Conservation (phyloP, 2,797 vertebrate species). For the Perodicticus potto region DNA sequence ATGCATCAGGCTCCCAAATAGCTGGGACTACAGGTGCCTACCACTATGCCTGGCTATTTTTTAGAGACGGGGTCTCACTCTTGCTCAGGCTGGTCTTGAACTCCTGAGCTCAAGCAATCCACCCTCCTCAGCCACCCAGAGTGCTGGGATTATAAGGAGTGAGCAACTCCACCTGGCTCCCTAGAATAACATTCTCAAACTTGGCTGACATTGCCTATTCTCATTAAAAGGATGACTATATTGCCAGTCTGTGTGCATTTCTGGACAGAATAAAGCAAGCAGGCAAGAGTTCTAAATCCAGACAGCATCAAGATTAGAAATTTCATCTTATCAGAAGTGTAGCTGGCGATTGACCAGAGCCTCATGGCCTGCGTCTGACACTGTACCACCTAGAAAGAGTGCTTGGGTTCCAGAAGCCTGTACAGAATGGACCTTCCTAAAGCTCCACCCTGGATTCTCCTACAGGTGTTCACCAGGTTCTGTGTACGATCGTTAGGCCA, state of each 20-base stretch:
- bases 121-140: too few species aligned
- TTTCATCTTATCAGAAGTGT: not conserved
- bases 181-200: not conserved
- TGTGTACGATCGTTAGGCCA: not conserved
- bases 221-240: not conserved
- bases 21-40: too few species aligned
- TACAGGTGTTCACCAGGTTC: not conserved
- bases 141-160: too few species aligned
- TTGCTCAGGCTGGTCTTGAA: too few species aligned
- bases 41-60: too few species aligned
- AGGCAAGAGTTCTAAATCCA: not conserved
- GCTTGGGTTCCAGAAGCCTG: accelerated
- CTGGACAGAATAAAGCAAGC: not conserved
- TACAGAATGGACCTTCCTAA: not conserved
- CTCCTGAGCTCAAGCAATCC: too few species aligned
- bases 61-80: too few species aligned
- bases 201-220: not conserved
- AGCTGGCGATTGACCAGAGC: not conserved
- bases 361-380: not conserved
- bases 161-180: too few species aligned
- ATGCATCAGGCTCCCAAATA: too few species aligned
- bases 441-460: not conserved
- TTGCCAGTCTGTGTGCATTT: not conserved
- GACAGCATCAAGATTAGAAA: not conserved
- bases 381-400: not conserved